A percentile compares a stretch with the other conserved stretches of the same genome.
Conservation (phyloP, 23 tunicate species). For the Clavelina lepadiformis region DNA sequence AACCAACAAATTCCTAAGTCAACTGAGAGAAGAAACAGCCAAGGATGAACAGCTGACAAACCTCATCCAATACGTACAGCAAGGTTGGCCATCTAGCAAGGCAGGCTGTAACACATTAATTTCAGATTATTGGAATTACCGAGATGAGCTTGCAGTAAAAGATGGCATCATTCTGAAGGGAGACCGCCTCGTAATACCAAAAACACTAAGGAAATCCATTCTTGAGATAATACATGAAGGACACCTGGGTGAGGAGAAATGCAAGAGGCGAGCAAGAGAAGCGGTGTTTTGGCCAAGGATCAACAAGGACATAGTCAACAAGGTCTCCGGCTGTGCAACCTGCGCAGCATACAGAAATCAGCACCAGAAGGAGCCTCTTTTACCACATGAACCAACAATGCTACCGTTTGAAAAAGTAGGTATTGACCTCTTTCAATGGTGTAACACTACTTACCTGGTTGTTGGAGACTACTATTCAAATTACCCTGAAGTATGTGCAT, state of each 20-base stretch:
- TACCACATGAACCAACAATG: constrained; percentile 2
- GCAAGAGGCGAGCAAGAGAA: constrained; percentile 18
- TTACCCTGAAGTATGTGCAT: too few relatives aligned
- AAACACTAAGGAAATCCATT: not conserved
- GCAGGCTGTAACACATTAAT: not conserved
- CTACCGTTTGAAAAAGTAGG: constrained; percentile 24
- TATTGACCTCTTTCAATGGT: constrained; percentile 17
- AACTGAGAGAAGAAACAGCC: constrained; percentile 3
- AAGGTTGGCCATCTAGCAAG: constrained; percentile 13
- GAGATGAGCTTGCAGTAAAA: constrained; percentile 3
- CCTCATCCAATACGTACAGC: not conserved
- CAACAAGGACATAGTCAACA: constrained; percentile 2
- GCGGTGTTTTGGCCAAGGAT: constrained; percentile 21
- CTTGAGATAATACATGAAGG: constrained; percentile 5
- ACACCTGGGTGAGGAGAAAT: constrained; percentile 17
- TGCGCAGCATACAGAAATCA: constrained; percentile 10
- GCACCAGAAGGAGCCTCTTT: not conserved
- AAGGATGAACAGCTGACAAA: not conserved
- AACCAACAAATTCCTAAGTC: not conserved
- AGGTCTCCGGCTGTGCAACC: constrained; percentile 1
- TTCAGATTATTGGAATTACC: constrained; percentile 5
- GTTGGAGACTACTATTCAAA: too few relatives aligned
- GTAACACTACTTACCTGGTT: too few relatives aligned
- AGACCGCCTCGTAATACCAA: constrained; percentile 19
- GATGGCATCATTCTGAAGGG: constrained; percentile 25